These are phyloP conservation scores for Manduca sexta DNA, from an alignment of 1,140 invertebrate species.

Conservation along the genomic window DNA sequence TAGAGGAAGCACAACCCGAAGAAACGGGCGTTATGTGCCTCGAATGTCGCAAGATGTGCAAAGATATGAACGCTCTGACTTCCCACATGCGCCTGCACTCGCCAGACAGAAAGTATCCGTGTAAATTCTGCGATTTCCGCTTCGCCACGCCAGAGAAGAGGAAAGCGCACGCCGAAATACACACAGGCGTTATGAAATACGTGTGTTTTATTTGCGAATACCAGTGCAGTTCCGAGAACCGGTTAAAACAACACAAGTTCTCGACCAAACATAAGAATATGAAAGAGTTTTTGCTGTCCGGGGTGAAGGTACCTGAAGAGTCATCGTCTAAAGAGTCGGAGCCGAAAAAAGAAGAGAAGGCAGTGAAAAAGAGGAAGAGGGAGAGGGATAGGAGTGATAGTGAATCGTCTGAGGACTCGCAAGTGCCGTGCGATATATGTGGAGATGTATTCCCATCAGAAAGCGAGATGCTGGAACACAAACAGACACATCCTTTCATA, in stretches of 20 bases:
- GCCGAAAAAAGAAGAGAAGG: conserved; percentile 16
- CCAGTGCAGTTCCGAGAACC: conserved; percentile 56
- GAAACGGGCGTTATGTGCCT: conserved; percentile 54
- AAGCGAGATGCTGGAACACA: conserved; percentile 50
- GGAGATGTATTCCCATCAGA: conserved; percentile 51
- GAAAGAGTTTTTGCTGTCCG: conserved; percentile 51
- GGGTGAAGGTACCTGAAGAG: conserved; percentile 34
- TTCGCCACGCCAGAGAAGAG: conserved; percentile 58
- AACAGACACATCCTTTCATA: conserved; percentile 61
- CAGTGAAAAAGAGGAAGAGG: conserved; percentile 27
- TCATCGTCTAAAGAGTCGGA: conserved; percentile 23
- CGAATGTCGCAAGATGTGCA: conserved; percentile 61
- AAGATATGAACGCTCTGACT: conserved; percentile 45
- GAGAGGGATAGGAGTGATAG: conserved; percentile 6
- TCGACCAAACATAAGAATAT: conserved; percentile 57
- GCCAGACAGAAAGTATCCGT: conserved; percentile 50
- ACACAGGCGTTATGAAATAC: conserved; percentile 63
- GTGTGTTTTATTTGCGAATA: conserved; percentile 68
- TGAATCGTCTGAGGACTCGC: conserved; percentile 5
- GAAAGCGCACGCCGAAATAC: conserved; percentile 51
- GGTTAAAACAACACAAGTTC: conserved; percentile 50
- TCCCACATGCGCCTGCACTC: conserved; percentile 61
- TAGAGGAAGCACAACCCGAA: conserved; percentile 31
- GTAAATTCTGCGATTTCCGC: conserved; percentile 64
- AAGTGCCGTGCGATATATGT: conserved; percentile 50